Evolutionary conservation across 2,888 invertebrate species (phyloP), one percentile per base, ranked within the genome.

Genomic region (Clunio marinus): DNA sequence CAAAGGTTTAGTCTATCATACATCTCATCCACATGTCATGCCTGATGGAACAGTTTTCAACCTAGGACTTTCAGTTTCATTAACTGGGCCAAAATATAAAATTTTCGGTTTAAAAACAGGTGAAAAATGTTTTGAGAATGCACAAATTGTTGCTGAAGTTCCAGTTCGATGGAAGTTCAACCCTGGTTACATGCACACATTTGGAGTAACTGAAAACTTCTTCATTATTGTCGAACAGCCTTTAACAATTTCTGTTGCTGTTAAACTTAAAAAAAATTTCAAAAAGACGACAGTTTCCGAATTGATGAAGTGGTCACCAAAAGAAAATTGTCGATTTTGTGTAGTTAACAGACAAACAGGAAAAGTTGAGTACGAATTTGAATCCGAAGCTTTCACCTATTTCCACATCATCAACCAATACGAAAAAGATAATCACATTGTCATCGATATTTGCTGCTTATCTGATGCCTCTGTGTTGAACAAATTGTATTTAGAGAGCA

Each of bases 101-200:
- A 78, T 84, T 57, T 75, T 83, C 1, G 74, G 78, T 69, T 83
- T 83, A 73, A 78, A 81, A 7, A 74, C 77, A 1, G 75, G 70
- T 69, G 69, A 63, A 46, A 67, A 72, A 69, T 69, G 66, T 80
- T 83, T 83, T 72, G 79, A 81, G 63, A 73, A 79, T 71, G 83
- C 83, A 1, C 78, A 80, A 71, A 80, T 85, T 27, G 80, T 84
- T 2, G 83, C 82, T 1, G 78, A 80, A 7, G 75, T 85, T 20
- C 81, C 83, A 10, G 80, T 83, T 1, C 78, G 84, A 73, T 85
- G 85, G 85, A 77, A 81, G 32, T 74, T 86, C 63, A 82, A 84
- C 75, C 85, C 86, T 0, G 82, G 83, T 7, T 89, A 89, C 74
- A 87, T 87, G 84, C 89, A 89, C 75, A 85, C 86, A 27, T 89